These are phyloP conservation scores for Aspidapion aeneum DNA, from an alignment of 2,888 invertebrate genomes.

Conservation along the genomic window DNA sequence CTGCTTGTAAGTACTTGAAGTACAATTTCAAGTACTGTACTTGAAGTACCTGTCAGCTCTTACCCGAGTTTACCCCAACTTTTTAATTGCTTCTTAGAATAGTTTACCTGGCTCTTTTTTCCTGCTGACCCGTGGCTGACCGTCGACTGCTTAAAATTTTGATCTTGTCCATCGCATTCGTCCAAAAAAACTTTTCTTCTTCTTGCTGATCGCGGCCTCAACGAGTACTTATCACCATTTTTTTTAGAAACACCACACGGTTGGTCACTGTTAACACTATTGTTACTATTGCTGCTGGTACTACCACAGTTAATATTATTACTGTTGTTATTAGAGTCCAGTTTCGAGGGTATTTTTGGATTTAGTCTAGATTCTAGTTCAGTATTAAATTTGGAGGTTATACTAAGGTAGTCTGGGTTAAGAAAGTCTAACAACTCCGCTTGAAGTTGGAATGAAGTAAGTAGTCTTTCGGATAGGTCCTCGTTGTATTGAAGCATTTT, in stretches of 20 bases:
- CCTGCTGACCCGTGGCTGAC: background rate
- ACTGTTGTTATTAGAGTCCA: conserved; percentile 43
- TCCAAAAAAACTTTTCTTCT: conserved; percentile 27
- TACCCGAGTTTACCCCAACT: too few relatives aligned
- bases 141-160: background rate
- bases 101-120: background rate
- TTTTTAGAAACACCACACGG: conserved; percentile 10
- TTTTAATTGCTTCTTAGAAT: too few relatives aligned
- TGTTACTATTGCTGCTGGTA: conserved; percentile 30
- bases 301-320: too few relatives aligned
- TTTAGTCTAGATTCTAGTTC: background rate
- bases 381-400: background rate
- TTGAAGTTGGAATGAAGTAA: conserved; percentile 24
- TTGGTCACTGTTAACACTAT: background rate
- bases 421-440: background rate
- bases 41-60: too few relatives aligned
- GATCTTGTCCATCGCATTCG: conserved; percentile 10
- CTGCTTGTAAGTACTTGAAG: too few relatives aligned
- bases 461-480: conserved; percentile 42
- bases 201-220: conserved; percentile 43
- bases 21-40: too few relatives aligned
- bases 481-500: conserved; percentile 42
- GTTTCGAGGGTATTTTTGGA: conserved; percentile 26
- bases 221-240: conserved; percentile 45
- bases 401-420: background rate